These are phyloP conservation scores for Dipodomys ordii DNA, from an alignment of 2,113 vertebrate species.

Conservation along the genomic window DNA sequence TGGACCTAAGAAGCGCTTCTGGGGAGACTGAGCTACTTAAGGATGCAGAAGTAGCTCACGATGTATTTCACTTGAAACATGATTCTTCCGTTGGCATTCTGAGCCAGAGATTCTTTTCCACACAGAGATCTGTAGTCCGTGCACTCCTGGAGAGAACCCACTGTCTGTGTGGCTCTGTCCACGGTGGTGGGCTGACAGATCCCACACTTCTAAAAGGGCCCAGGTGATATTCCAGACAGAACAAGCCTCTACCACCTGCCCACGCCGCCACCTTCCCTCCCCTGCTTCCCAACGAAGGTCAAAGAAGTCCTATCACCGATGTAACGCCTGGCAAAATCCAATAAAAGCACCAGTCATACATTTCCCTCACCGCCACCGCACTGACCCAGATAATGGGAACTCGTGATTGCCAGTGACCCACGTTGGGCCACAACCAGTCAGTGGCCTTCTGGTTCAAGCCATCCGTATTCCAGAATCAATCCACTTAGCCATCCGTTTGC, in stretches of 20 bases:
- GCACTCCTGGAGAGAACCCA: not conserved
- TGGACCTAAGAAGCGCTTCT: not conserved
- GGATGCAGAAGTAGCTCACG: constrained; percentile 1
- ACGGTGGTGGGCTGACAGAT: not conserved
- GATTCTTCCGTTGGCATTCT: not conserved
- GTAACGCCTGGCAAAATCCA: constrained; percentile 16
- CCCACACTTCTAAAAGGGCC: not conserved
- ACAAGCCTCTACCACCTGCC: not conserved
- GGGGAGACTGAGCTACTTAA: constrained; percentile 38
- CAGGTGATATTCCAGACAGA: not conserved
- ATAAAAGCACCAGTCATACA: not conserved
- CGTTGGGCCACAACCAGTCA: constrained; percentile 37
- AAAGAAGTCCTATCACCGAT: not conserved
- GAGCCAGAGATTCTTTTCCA: not conserved
- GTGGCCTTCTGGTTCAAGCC: constrained; percentile 50
- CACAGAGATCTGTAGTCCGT: not conserved
- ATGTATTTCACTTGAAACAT: not conserved
- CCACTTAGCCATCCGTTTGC: constrained; percentile 51
- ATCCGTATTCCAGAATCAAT: constrained; percentile 39
- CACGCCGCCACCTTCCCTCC: not conserved
- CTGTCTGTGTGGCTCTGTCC: too few species aligned
- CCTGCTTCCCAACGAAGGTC: not conserved
- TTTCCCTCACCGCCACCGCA: constrained; percentile 32
- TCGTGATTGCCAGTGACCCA: constrained; percentile 49
- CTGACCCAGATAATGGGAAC: not conserved